These are phyloP conservation scores for Todiramphus saurophagus DNA, from an alignment of 2,113 vertebrate genomes.

Conservation along the genomic window DNA sequence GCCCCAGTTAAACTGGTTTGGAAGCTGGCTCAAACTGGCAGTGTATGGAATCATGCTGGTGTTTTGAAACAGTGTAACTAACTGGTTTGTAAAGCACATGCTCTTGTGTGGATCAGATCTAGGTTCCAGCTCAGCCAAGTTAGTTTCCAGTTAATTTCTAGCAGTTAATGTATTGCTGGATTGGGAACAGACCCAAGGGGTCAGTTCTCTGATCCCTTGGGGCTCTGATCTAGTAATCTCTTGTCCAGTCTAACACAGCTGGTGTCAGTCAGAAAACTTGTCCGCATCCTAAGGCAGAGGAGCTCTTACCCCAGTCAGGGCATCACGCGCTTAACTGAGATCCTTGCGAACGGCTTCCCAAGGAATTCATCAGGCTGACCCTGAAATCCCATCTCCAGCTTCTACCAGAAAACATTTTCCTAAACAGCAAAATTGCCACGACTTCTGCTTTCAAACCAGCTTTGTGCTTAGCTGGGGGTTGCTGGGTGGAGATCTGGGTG, in stretches of 20 bases:
- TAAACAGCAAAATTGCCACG: not conserved
- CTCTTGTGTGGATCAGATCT: not conserved
- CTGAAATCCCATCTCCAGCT: not conserved
- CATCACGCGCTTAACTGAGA: not conserved
- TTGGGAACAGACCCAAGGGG: not conserved
- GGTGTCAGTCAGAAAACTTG: not conserved
- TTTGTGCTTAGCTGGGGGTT: not conserved
- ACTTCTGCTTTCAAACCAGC: not conserved
- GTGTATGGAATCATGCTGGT: not conserved
- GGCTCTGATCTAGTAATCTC: not conserved
- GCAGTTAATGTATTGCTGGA: not conserved
- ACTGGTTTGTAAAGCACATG: not conserved
- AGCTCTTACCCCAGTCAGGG: not conserved
- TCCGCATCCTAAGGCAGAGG: too few relatives aligned
- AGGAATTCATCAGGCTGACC: not conserved
- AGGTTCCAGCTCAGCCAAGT: not conserved
- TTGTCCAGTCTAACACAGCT: fast-evolving
- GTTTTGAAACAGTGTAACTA: not conserved
- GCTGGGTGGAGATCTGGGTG: not conserved
- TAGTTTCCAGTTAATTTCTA: not conserved
- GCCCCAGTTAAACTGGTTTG: not conserved
- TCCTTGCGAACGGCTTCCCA: not conserved
- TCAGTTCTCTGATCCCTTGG: too few relatives aligned
- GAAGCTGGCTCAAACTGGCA: not conserved
- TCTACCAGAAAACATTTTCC: not conserved